Evolutionary conservation across 2,113 vertebrate species (phyloP).

Genomic region (Gasterosteus nipponicus): DNA sequence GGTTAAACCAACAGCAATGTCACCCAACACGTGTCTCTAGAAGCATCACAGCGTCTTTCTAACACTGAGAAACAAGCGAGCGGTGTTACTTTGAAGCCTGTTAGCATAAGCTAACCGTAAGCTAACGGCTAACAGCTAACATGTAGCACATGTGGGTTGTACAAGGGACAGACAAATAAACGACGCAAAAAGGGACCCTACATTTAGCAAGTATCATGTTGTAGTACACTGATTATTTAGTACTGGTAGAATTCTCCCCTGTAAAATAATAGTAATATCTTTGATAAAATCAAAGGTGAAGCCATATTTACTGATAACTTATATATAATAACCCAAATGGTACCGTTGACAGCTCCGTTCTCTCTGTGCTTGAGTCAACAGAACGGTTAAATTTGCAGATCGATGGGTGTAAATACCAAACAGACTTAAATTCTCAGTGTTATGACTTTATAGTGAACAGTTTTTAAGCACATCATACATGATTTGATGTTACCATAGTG

Average conservation of each 20-base stretch:
- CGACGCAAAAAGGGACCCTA: background rate
- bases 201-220: background rate
- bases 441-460: background rate
- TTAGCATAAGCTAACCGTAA: background rate
- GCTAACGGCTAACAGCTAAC: background rate
- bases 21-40: background rate
- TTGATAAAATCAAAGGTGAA: background rate
- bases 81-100: background rate
- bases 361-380: background rate
- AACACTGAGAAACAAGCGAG: background rate
- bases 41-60: background rate
- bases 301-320: background rate
- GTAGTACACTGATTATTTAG: background rate
- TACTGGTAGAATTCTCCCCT: background rate
- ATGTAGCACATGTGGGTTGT: background rate
- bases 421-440: background rate
- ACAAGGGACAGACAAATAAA: background rate
- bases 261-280: background rate
- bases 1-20: background rate
- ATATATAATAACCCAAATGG: background rate
- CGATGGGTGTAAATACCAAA: background rate
- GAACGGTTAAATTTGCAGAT: background rate
- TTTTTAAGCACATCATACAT: background rate
- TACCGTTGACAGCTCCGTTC: background rate
- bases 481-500: too few relatives aligned